Evolutionary conservation across 1,140 invertebrate species (phyloP).

Genomic region (Ericerus pela): DNA sequence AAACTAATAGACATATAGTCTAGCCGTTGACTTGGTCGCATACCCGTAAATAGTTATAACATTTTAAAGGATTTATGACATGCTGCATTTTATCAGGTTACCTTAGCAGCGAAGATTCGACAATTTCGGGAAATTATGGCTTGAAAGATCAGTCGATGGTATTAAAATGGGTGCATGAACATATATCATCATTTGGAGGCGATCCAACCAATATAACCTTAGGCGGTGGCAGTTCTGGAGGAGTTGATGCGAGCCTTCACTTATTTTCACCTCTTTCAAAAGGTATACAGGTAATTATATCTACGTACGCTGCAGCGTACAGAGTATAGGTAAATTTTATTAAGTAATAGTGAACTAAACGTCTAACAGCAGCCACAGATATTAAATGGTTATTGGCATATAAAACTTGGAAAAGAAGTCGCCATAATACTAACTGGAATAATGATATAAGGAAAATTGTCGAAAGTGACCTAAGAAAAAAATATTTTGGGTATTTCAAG

Average conservation of each 20-base stretch:
- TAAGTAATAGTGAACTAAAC: no score
- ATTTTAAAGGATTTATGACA: background rate
- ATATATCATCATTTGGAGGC: constrained; percentile 18
- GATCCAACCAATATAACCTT: constrained; percentile 18
- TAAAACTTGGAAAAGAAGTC: no score
- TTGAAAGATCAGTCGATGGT: constrained; percentile 17
- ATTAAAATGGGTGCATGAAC: constrained; percentile 17
- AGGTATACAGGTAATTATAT: no score
- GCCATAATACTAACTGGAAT: no score
- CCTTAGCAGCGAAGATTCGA: constrained; percentile 13
- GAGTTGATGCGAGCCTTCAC: constrained; percentile 26
- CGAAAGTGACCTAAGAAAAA: no score
- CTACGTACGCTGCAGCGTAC: no score
- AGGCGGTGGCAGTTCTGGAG: constrained; percentile 18
- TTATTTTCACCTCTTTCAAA: constrained; percentile 37
- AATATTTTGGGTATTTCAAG: no score
- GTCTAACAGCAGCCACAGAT: no score
- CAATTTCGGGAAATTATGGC: constrained; percentile 17
- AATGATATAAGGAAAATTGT: no score
- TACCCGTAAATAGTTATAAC: background rate
- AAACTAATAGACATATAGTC: background rate
- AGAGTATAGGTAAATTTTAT: no score
- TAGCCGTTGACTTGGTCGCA: background rate
- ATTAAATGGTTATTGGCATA: no score
- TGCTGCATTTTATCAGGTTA: constrained; percentile 16